A percentile compares a stretch with the other conserved stretches of the same genome.
phyloP scores from a whole-genome alignment of 2,113 vertebrate genomes.

The Dendropsophus ebraccatus region DNA sequence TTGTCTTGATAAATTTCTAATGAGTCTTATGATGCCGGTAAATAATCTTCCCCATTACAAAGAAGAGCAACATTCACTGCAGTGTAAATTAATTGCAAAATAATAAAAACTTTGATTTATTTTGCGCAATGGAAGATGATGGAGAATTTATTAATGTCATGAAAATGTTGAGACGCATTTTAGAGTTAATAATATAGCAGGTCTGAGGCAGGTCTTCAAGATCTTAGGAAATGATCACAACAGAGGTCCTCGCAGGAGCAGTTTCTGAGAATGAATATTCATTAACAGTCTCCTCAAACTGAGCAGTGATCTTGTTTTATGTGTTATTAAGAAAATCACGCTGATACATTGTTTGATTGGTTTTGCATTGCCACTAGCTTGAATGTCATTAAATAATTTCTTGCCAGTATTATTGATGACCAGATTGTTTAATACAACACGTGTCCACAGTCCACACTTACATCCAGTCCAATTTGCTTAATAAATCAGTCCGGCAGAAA shows the following conservation, averaged over 20 bases:
- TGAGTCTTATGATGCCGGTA: slow-evolving; percentile 2
- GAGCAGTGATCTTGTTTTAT: slow-evolving; percentile 44
- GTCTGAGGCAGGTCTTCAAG: slow-evolving; percentile 42
- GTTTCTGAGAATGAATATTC: slow-evolving; percentile 57
- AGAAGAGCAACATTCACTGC: background rate
- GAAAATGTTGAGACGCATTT: slow-evolving; percentile 49
- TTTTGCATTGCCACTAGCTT: slow-evolving; percentile 36
- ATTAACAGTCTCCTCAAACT: slow-evolving; percentile 42
- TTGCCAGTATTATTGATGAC: no score
- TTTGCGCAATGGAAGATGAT: slow-evolving; percentile 11
- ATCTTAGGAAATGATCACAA: slow-evolving; percentile 52
- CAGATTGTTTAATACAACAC: no score
- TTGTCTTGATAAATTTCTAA: background rate
- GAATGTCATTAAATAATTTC: slow-evolving; percentile 16
- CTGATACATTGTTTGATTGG: slow-evolving; percentile 38
- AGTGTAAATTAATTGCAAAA: slow-evolving; percentile 44
- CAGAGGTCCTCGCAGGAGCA: slow-evolving; percentile 54
- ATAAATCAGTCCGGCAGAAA: no score
- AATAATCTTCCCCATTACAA: background rate
- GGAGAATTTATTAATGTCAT: slow-evolving; percentile 43
- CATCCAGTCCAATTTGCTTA: no score
- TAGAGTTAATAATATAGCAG: slow-evolving; percentile 54
- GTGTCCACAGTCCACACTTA: no score
- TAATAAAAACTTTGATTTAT: slow-evolving; percentile 47
- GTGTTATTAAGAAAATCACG: slow-evolving; percentile 49